Evolutionary conservation across 1,140 invertebrate genomes (phyloP), one percentile per base, ranked within the genome.

Genomic region (Bombus turneri): DNA sequence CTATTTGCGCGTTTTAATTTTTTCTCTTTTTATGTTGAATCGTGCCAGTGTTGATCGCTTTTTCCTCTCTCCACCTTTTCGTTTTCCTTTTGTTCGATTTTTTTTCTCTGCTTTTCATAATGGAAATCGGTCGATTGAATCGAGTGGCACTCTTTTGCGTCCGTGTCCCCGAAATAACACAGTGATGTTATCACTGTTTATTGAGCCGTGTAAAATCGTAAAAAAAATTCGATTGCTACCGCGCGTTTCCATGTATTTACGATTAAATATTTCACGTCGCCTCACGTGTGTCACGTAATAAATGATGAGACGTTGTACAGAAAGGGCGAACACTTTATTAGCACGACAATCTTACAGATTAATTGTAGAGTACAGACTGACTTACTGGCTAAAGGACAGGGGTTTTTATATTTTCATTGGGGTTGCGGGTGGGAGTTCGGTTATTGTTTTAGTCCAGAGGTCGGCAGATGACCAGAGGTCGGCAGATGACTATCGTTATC

Each of bases 1-100:
- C 88, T 74, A 90, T 87, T 90, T 87, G 81, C 86, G 47, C 72
- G 86, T 37, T 80, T 47, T 31, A 37, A 64, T 84, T 74, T 79
- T 80, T 59, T 81, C 37, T 83, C 78, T 75, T 47, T 31, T 66
- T 31, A 28, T 5, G 28, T 62, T 62, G 28, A 82, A 88, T 76
- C 80, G 64, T 74, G 71, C n/a, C 41, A 47, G 41, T 31, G 41
- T 79, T 25, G 47, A 39, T 41, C 37, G 71, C 39, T 72, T n/a
- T 25, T n/a, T n/a, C 22, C 72, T 31, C 6, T 22, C 18, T 22
- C 18, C 18, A 5, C 13, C 28, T 31, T 22, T 69, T 69, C 10
- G 66, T 34, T 64, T 43, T 37, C 12, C 47, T 15, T 76, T 57
- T 34, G 15, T 53, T 75, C 25, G 28, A 72, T 43, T 34, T 47